phyloP scores from a whole-genome alignment of 2,888 invertebrate species.

The Meta bourneti region DNA sequence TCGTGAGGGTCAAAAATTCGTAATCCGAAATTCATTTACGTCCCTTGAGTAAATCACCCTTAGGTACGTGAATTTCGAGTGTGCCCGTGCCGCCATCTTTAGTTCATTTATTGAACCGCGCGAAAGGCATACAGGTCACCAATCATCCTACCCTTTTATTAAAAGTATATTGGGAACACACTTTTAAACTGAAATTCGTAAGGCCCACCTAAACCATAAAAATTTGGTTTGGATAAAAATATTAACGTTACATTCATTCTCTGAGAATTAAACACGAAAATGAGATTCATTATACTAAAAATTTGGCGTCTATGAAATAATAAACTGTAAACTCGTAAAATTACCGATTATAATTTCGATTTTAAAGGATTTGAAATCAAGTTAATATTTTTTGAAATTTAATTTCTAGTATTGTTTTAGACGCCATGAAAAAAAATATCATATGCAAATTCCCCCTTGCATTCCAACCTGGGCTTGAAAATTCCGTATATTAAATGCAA shows the following conservation, averaged over 20 bases:
- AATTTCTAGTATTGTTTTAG: not conserved
- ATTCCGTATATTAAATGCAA: conserved; percentile 35
- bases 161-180: too few relatives aligned
- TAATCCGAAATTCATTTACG: conserved; percentile 23
- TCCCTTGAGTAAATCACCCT: conserved; percentile 23
- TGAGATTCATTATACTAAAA: not conserved
- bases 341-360: not conserved
- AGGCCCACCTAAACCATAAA: too few relatives aligned
- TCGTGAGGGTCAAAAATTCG: conserved; percentile 63
- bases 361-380: not conserved
- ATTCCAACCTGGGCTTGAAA: not conserved
- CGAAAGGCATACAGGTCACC: conserved; percentile 66
- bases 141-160: conserved; percentile 1
- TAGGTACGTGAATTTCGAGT: not conserved
- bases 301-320: too few relatives aligned
- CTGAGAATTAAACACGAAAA: not conserved
- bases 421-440: not conserved
- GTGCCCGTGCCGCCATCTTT: conserved; percentile 41
- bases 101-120: conserved; percentile 63
- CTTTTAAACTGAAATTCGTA: too few relatives aligned
- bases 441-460: not conserved
- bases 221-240: not conserved
- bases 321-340: too few relatives aligned
- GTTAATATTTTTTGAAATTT: not conserved
- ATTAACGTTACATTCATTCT: not conserved